Evolutionary conservation across 2,113 vertebrate species (phyloP), one percentile per base, ranked within the genome.

Genomic region (Malurus alboscapulatus): DNA sequence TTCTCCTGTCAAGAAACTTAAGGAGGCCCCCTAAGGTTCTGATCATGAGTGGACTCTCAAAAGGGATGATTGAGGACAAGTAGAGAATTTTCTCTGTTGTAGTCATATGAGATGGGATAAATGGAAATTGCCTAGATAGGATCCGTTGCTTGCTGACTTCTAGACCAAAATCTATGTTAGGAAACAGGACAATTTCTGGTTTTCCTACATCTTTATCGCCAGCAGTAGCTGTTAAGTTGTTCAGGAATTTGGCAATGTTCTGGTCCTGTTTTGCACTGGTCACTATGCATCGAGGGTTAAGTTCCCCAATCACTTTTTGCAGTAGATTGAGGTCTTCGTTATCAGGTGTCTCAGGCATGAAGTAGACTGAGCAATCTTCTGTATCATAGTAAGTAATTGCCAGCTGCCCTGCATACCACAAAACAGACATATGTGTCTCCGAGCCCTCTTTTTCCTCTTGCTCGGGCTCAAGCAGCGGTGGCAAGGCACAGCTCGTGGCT

Each of bases 211-310:
- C 87, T 79, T 92, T 97, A 59, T 98, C 98, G 36, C 96, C 97
- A 78, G 16, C 55, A 36, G 79, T 36, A 54, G 88, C 66, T 94
- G 90, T 95, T 54, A 99, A 95, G 59, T 92, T 97, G 72, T 96
- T 96, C 61, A 99, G 96, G 96, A 99, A 99, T 50, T 42, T 97
- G 48, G 98, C 96, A 96, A 99, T 97, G 81, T 90, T 97, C 51
- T 96, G 96, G 87, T 99, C 99, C 96, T 99, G 99, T 96, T 99
- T 99, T 67, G 98, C 99, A 93, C 98, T 99, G 29, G 98, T 99
- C 84, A 99, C 96, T 94, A 99, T 87, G 57, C 98, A 98, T 38
- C 88, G 95, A 68, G 99, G 99, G 68, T 96, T 96, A 81, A 99
- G 84, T 97, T 99, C 98, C 82, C 96, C 98, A 44, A 98, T 95